phyloP scores from a whole-genome alignment of 2,888 invertebrate species.

The Drosophila stalkeri region DNA sequence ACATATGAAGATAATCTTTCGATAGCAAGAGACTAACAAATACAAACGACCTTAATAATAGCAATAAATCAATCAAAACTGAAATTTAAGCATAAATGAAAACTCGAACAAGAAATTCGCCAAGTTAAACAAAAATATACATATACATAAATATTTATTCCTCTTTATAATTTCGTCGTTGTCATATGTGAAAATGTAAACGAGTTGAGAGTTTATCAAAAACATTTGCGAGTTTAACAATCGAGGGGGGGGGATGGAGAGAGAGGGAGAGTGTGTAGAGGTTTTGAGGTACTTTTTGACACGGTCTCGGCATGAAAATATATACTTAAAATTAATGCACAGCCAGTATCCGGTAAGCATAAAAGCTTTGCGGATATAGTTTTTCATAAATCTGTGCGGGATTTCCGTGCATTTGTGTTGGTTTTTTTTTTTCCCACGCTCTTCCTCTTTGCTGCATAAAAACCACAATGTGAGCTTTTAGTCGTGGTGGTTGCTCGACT shows the following conservation, averaged over 20 bases:
- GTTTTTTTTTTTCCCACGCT: background rate
- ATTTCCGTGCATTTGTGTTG: constrained; percentile 33
- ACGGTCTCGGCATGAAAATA: constrained; percentile 22
- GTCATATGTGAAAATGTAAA: background rate
- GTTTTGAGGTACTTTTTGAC: constrained; percentile 17
- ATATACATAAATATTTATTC: background rate
- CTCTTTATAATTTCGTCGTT: background rate
- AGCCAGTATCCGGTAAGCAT: constrained; percentile 6
- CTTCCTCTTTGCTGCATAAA: constrained; percentile 28
- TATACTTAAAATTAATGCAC: constrained; percentile 47
- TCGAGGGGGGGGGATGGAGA: background rate
- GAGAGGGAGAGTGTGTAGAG: background rate
- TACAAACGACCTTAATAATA: background rate
- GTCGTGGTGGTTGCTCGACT: constrained; percentile 8
- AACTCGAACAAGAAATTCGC: background rate
- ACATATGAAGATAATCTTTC: constrained; percentile 21
- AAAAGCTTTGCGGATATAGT: constrained; percentile 31
- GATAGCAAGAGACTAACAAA: constrained; percentile 5
- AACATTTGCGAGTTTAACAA: constrained; percentile 32
- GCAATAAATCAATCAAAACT: background rate
- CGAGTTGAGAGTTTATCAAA: constrained; percentile 9
- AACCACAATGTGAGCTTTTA: constrained; percentile 59
- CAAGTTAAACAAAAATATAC: background rate
- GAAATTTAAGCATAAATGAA: background rate
- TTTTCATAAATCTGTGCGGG: constrained; percentile 49